Conservation (phyloP, 2,113 vertebrate genomes). For the Puma concolor region DNA sequence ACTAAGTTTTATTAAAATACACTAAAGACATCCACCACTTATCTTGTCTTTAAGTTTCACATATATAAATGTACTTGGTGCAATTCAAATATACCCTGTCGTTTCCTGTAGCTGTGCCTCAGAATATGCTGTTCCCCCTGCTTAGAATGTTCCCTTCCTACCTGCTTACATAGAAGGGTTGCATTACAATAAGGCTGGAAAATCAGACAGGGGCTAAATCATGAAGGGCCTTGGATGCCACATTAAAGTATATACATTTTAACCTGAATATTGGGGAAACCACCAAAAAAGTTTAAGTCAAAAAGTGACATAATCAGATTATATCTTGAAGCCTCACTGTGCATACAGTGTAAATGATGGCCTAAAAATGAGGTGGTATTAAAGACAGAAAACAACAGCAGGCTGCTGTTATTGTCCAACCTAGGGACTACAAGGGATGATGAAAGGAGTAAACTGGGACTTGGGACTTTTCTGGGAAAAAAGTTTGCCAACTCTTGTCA, state of each 20-base stretch:
- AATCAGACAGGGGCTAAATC: not conserved
- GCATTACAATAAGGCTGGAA: not conserved
- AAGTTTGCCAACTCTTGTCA: not conserved
- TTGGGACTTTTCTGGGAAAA: not conserved
- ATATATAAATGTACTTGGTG: not conserved
- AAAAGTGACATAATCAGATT: not conserved
- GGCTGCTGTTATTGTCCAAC: not conserved
- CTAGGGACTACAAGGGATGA: not conserved
- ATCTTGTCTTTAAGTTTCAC: not conserved
- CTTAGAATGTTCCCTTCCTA: not conserved
- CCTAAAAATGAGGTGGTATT: not conserved
- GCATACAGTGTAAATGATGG: not conserved
- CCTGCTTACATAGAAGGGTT: not conserved
- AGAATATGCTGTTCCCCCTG: not conserved
- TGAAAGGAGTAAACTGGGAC: not conserved
- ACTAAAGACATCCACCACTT: not conserved
- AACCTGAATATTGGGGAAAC: not conserved
- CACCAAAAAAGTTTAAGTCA: not conserved
- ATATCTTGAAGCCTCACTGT: not conserved
- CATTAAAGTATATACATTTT: not conserved
- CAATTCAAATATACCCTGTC: not conserved
- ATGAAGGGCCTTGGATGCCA: not conserved
- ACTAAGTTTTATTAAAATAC: not conserved
- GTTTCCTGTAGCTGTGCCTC: not conserved
- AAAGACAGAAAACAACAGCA: not conserved